Evolutionary conservation across 2,113 vertebrate species (phyloP).

Genomic region (Tautogolabrus adspersus): DNA sequence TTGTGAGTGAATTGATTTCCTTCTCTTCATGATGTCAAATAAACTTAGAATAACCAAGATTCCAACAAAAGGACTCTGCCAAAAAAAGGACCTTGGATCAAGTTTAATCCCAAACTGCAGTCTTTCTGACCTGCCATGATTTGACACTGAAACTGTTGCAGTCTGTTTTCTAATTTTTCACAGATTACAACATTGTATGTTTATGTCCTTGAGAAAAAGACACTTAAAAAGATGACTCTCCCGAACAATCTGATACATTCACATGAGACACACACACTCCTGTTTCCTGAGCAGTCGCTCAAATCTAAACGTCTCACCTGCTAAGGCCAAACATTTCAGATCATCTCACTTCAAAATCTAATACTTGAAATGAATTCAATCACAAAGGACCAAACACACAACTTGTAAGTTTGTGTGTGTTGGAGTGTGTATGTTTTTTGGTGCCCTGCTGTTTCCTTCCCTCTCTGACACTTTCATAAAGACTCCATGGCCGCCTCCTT

Average conservation of each 20-base stretch:
- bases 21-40: no score
- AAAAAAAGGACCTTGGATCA: no score
- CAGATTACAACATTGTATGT: neutral
- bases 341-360: neutral
- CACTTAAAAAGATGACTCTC: no score
- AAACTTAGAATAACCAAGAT: no score
- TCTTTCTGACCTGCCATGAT: no score
- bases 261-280: neutral
- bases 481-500: slow-evolving; percentile 31
- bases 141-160: neutral
- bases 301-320: neutral
- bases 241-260: neutral
- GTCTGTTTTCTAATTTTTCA: neutral
- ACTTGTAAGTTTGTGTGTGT: neutral
- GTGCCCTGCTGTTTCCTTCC: slow-evolving; percentile 7
- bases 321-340: no score
- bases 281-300: neutral
- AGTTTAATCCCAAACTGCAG: no score
- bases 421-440: neutral
- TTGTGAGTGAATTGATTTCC: no score
- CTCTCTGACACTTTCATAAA: slow-evolving; percentile 36
- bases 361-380: neutral
- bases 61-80: no score
- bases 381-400: neutral
- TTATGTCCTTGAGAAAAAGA: neutral